These are phyloP conservation scores for Bradysia coprophila DNA, from an alignment of 1,140 invertebrate species.

Conservation along the genomic window DNA sequence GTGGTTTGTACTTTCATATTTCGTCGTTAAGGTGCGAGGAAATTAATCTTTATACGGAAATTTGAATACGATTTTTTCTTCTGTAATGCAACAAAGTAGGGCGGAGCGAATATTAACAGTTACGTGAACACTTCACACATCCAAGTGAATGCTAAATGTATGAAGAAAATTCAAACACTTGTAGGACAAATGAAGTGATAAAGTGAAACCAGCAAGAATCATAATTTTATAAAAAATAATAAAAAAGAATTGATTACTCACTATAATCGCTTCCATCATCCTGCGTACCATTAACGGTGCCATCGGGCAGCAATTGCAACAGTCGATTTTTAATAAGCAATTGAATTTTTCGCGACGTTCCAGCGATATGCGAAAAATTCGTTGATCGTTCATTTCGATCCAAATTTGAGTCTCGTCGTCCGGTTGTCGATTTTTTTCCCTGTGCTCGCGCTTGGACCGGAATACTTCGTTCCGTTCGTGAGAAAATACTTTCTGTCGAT, in stretches of 20 bases:
- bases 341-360: constrained; percentile 52
- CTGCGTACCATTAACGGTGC: constrained; percentile 57
- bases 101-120: too few species aligned
- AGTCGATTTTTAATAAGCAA: constrained; percentile 63
- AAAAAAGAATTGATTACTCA: constrained; percentile 48
- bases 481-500: constrained; percentile 10
- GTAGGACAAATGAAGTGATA: background rate
- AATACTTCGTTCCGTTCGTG: constrained; percentile 21
- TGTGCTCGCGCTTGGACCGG: constrained; percentile 4
- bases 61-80: background rate
- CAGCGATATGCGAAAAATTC: constrained; percentile 52
- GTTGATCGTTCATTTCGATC: constrained; percentile 42
- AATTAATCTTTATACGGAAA: too few species aligned
- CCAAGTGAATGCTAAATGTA: background rate
- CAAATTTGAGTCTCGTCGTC: constrained; percentile 9
- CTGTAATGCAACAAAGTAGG: background rate
- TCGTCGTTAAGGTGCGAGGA: too few species aligned
- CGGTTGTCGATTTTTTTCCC: background rate
- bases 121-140: too few species aligned
- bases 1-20: too few species aligned
- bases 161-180: background rate
- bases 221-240: background rate
- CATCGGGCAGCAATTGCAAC: constrained; percentile 57
- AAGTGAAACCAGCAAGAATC: background rate
- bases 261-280: constrained; percentile 58